A percentile compares a stretch with the other conserved stretches of the same genome.
These are phyloP conservation scores for Cinara cedri DNA, from an alignment of 2,888 invertebrate species.

Conservation along the genomic window DNA sequence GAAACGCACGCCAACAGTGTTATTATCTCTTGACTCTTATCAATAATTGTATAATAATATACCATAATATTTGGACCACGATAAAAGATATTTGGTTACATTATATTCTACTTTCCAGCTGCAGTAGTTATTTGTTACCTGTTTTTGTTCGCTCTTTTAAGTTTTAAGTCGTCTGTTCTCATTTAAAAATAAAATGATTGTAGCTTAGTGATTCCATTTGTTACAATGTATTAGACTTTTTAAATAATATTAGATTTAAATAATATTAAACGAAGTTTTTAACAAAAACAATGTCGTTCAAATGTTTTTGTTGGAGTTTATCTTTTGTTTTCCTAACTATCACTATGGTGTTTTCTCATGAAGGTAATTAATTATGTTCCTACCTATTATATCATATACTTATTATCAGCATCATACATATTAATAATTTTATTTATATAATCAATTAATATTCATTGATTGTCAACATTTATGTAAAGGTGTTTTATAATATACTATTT, in stretches of 20 bases:
- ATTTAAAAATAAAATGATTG: background rate
- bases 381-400: background rate
- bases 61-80: too few relatives aligned
- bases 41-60: background rate
- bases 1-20: constrained; percentile 30
- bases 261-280: background rate
- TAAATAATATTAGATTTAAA: background rate
- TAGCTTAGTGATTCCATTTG: background rate
- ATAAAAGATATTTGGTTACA: background rate
- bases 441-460: background rate
- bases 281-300: constrained; percentile 20
- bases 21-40: constrained; percentile 25
- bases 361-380: constrained; percentile 23
- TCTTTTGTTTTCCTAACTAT: constrained; percentile 25
- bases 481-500: background rate
- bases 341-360: constrained; percentile 7
- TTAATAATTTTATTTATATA: background rate
- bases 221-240: background rate
- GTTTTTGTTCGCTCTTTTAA: background rate
- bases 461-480: background rate
- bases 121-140: constrained; percentile 13
- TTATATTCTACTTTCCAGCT: background rate
- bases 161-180: background rate
- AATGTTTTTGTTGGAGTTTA: constrained; percentile 8
- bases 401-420: background rate